phyloP scores from a whole-genome alignment of 2,113 vertebrate species.

The Oceanites oceanicus region DNA sequence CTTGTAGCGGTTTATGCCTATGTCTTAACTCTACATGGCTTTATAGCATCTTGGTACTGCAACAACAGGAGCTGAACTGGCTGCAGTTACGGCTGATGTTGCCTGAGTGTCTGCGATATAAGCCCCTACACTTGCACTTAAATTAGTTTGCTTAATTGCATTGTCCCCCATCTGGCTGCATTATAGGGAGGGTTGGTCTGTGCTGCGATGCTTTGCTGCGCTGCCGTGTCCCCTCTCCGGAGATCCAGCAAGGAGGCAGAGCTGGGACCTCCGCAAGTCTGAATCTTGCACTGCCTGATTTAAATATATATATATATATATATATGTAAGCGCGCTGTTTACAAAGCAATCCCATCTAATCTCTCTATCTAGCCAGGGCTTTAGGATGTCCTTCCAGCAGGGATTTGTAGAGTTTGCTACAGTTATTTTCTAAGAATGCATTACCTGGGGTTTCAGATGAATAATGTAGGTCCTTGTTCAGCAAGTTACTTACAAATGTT shows the following conservation, averaged over 20 bases:
- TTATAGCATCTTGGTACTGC: background rate
- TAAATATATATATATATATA: background rate
- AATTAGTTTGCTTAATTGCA: background rate
- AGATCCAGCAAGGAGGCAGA: background rate
- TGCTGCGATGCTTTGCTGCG: background rate
- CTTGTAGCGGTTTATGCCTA: background rate
- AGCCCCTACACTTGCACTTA: background rate
- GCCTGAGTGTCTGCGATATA: background rate
- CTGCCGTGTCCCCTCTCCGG: background rate
- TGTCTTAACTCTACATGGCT: background rate
- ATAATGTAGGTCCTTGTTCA: conserved; percentile 53
- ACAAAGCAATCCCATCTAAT: conserved; percentile 10
- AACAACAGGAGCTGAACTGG: background rate
- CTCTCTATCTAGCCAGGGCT: conserved; percentile 1
- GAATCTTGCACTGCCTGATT: background rate
- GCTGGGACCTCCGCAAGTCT: background rate
- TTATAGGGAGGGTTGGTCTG: background rate
- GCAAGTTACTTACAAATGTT: conserved; percentile 25
- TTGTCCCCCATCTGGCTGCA: fast-evolving
- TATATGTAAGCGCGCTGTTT: background rate
- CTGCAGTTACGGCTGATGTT: background rate
- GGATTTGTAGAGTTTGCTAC: conserved; percentile 29
- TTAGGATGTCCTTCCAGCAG: conserved; percentile 33
- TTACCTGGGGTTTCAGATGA: background rate
- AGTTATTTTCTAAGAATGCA: conserved; percentile 20